Evolutionary conservation across 2,797 vertebrate species (phyloP), one percentile per base, ranked within the genome.

Genomic region (Octomys mimax): DNA sequence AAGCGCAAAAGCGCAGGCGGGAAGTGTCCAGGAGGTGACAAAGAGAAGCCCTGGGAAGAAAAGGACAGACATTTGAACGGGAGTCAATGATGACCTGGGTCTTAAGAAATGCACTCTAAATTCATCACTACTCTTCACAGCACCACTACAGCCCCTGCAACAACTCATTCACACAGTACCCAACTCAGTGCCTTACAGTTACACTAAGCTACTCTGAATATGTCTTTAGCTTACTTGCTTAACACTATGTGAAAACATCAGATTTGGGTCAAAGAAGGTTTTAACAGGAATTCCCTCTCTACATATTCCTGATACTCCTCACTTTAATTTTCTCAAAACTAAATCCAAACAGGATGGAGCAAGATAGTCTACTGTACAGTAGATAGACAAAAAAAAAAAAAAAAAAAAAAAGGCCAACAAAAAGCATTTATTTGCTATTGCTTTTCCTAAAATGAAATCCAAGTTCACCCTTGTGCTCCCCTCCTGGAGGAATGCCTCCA

Each of bases 241-340:
- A 92, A 83, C 84, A 33, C 61, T 78, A 75, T 52, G 57, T 85
- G 92, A 81, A 92, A 78, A 94, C 89, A 87, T 95, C 73, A 42
- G 42, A 92, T 88, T 77, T 49, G 64, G 86, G 84, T 96, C 95
- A 95, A 77, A 85, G 78, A 95, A 92, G 52, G 26, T 86, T 93
- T 92, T 85, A 89, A 86, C 62, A 59, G 94, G 82, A 64, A 94
- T 84, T 75, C 85, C 70, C 73, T 86, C 85, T 96, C 85, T 66
- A 95, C 46, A 87, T 91, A 92, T 83, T 92, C 89, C 85, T 91
- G 54, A 19, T 91, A 93, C 33, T 91, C 91, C 73, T 88, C 94
- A 88, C 68, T 82, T 96, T 80, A 75, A 82, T 96, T 91, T 92
- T 92, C 87, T 94, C 92, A 92, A 93, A 97, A 97, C 49, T 64